A percentile compares a stretch with the other conserved stretches of the same genome.
These are phyloP conservation scores for Xiphophorus hellerii DNA, from an alignment of 2,113 vertebrate species.

Conservation along the genomic window DNA sequence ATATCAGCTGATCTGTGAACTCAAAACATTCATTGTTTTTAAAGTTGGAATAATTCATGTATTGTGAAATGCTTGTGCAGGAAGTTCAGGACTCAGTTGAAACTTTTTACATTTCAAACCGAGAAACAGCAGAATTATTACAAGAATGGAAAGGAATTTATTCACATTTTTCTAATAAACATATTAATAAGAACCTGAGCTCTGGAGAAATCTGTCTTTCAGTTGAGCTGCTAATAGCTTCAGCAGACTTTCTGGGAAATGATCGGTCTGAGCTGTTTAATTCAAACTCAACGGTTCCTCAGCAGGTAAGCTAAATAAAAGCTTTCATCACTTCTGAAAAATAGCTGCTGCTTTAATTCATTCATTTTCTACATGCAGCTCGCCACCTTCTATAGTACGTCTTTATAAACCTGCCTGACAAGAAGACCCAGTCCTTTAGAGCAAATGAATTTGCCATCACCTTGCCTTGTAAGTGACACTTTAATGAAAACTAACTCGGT, in stretches of 20 bases:
- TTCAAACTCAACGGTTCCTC: neutral
- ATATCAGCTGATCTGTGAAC: neutral
- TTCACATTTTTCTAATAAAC: neutral
- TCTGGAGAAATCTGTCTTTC: neutral
- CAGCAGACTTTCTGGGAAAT: neutral
- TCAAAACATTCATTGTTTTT: too few relatives aligned
- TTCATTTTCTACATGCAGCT: constrained; percentile 11
- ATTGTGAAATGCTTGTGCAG: neutral
- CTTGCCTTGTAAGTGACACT: constrained; percentile 40
- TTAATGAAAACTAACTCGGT: constrained; percentile 35
- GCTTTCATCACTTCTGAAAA: neutral
- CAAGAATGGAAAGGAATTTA: neutral
- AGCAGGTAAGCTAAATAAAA: constrained; percentile 4
- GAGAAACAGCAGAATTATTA: neutral
- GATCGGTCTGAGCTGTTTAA: neutral
- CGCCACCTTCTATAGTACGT: neutral
- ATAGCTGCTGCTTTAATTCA: neutral
- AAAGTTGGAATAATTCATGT: too few relatives aligned
- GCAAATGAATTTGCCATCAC: constrained; percentile 45
- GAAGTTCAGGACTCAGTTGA: neutral
- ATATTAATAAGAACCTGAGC: neutral
- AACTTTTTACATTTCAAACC: neutral
- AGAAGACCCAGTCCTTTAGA: constrained; percentile 20
- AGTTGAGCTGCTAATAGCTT: neutral
- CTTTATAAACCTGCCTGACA: constrained; percentile 33